Percentiles rank a stretch among this genome's conserved stretches.
phyloP scores from a whole-genome alignment of 2,888 invertebrate species.

The Oegoconia quadripuncta region DNA sequence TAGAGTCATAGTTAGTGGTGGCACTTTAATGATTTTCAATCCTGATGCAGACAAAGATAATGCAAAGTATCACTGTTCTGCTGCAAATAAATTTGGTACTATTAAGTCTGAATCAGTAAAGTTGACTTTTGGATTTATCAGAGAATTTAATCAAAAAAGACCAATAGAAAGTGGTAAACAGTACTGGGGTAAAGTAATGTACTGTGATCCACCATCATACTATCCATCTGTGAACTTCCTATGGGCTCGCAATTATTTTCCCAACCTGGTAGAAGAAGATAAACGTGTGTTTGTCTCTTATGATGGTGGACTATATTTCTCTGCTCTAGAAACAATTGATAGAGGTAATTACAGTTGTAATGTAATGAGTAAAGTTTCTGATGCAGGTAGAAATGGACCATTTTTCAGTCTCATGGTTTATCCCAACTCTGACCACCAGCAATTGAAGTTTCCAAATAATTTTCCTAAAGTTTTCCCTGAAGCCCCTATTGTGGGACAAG shows the following conservation, averaged over 20 bases:
- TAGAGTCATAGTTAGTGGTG: conserved; percentile 93
- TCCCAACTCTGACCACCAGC: conserved; percentile 93
- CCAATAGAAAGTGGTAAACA: conserved; percentile 91
- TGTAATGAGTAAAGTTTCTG: conserved; percentile 92
- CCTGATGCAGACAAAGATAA: conserved; percentile 90
- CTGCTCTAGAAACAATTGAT: conserved; percentile 94
- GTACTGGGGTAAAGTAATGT: conserved; percentile 96
- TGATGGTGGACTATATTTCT: conserved; percentile 97
- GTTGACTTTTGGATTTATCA: conserved; percentile 92
- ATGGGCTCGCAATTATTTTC: conserved; percentile 94
- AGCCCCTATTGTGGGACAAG: conserved; percentile 93
- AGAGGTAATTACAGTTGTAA: conserved; percentile 94
- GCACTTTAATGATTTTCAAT: conserved; percentile 91
- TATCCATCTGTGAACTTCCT: conserved; percentile 93
- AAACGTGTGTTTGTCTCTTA: conserved; percentile 94
- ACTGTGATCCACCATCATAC: conserved; percentile 95
- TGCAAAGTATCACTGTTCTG: conserved; percentile 94
- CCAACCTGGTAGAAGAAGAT: conserved; percentile 96
- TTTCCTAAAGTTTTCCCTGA: conserved; percentile 98
- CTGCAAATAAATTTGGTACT: conserved; percentile 92
- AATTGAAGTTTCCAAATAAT: conserved; percentile 94
- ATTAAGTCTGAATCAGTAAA: conserved; percentile 93
- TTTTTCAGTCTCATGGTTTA: conserved; percentile 90
- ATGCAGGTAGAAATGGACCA: conserved; percentile 93
- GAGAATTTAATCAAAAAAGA: conserved; percentile 93